Conservation (phyloP, 2,113 vertebrate species). For the Planiliza haematocheilus region DNA sequence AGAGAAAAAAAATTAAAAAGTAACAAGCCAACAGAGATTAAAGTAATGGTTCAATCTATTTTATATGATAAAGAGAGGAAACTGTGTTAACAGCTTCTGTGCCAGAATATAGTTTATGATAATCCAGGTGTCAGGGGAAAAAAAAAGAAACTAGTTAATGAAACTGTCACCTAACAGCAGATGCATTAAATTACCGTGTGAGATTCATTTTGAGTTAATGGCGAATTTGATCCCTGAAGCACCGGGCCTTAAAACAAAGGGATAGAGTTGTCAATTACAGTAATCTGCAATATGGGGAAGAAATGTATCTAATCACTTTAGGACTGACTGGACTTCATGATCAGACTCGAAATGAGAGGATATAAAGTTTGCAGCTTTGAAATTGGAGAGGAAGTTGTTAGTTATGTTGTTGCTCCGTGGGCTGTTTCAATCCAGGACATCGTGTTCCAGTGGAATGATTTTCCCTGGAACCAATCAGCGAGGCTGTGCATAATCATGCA, state of each 20-base stretch:
- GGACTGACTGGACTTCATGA: slow-evolving; percentile 29
- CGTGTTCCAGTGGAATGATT: slow-evolving; percentile 64
- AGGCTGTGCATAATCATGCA: slow-evolving; percentile 62
- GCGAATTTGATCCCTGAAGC: slow-evolving; percentile 49
- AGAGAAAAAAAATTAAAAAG: neutral
- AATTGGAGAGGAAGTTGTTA: slow-evolving; percentile 38
- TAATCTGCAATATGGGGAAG: slow-evolving; percentile 40
- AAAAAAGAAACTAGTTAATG: slow-evolving; percentile 59
- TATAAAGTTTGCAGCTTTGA: slow-evolving; percentile 54
- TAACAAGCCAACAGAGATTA: neutral
- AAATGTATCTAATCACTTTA: slow-evolving; percentile 57
- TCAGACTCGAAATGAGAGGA: slow-evolving; percentile 41
- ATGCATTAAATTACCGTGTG: slow-evolving; percentile 68
- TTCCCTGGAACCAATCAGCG: slow-evolving; percentile 62
- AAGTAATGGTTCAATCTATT: slow-evolving; percentile 1
- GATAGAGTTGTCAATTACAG: slow-evolving; percentile 49
- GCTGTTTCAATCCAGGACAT: slow-evolving; percentile 63
- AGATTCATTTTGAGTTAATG: slow-evolving; percentile 56
- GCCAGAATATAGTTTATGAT: slow-evolving; percentile 40
- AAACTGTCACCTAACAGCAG: slow-evolving; percentile 61
- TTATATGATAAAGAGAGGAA: neutral
- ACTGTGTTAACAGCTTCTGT: neutral
- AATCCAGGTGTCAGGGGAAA: slow-evolving; percentile 43
- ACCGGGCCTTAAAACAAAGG: slow-evolving; percentile 43
- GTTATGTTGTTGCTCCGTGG: slow-evolving; percentile 57